Percentiles rank a stretch among this genome's conserved stretches.
These are phyloP conservation scores for Myotis planiceps DNA, from an alignment of 2,797 vertebrate genomes.

Conservation along the genomic window DNA sequence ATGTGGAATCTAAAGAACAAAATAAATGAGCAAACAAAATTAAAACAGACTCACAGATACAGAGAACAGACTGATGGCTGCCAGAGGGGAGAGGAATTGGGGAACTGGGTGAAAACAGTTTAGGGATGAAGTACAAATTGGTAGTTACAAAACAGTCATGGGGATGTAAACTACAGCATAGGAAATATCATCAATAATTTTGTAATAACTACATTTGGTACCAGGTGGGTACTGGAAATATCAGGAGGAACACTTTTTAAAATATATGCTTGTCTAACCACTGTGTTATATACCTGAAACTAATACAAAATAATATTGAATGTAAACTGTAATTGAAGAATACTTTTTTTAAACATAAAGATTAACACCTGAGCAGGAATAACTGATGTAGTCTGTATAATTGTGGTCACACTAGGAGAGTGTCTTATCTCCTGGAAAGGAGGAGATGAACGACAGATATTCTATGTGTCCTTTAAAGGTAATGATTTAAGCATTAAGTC, in stretches of 20 bases:
- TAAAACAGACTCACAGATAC: background rate
- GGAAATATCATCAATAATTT: background rate
- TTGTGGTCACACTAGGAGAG: background rate
- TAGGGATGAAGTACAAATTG: background rate
- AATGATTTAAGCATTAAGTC: background rate
- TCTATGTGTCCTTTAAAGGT: background rate
- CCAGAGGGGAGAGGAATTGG: background rate
- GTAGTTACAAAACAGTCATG: background rate
- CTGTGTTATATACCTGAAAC: background rate
- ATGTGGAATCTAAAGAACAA: background rate
- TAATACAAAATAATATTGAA: background rate
- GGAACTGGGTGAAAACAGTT: background rate
- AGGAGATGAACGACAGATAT: background rate
- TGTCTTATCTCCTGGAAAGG: background rate
- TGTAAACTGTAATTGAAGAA: background rate
- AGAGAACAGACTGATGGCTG: background rate
- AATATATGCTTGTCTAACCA: background rate
- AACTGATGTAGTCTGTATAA: background rate
- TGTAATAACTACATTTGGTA: background rate
- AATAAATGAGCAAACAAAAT: background rate
- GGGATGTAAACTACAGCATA: background rate
- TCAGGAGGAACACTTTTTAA: background rate
- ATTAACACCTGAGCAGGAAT: background rate
- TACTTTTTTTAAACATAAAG: background rate
- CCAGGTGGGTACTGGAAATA: background rate